These are phyloP conservation scores for Chrysopa pallens DNA, from an alignment of 1,140 invertebrate genomes.

Conservation along the genomic window DNA sequence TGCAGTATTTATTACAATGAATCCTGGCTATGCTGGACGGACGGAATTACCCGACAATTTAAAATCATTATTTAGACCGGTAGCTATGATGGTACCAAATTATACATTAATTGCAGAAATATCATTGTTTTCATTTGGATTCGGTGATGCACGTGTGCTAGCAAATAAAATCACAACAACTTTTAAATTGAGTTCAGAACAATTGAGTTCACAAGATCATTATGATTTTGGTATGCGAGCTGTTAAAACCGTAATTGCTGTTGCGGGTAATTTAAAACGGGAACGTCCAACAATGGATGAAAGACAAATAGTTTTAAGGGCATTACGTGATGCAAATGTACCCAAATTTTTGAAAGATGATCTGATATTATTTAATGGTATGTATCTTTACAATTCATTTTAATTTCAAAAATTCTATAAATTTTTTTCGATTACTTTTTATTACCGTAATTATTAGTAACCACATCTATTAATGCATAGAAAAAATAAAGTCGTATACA, in stretches of 20 bases:
- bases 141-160: constrained; percentile 33
- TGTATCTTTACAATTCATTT: background rate
- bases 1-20: constrained; percentile 59
- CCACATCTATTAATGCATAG: background rate
- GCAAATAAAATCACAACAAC: constrained; percentile 53
- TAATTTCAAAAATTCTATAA: background rate
- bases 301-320: constrained; percentile 32
- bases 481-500: background rate
- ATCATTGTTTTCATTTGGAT: constrained; percentile 51
- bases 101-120: constrained; percentile 56
- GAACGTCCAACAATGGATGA: constrained; percentile 43
- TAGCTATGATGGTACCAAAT: constrained; percentile 63
- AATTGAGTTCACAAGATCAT: constrained; percentile 42
- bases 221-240: constrained; percentile 35
- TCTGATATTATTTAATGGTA: constrained; percentile 43
- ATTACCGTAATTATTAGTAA: too few relatives aligned
- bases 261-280: constrained; percentile 47
- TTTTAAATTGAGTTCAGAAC: constrained; percentile 51
- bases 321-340: constrained; percentile 52
- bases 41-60: constrained; percentile 57
- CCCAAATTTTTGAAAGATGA: constrained; percentile 55
- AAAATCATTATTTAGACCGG: constrained; percentile 52
- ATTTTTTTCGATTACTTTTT: too few relatives aligned
- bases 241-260: constrained; percentile 45
- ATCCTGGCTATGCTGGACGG: constrained; percentile 52